Base-by-base conservation (phyloP, 2,797 vertebrate genomes). In the Pteronotus mesoamericanus region DNA sequence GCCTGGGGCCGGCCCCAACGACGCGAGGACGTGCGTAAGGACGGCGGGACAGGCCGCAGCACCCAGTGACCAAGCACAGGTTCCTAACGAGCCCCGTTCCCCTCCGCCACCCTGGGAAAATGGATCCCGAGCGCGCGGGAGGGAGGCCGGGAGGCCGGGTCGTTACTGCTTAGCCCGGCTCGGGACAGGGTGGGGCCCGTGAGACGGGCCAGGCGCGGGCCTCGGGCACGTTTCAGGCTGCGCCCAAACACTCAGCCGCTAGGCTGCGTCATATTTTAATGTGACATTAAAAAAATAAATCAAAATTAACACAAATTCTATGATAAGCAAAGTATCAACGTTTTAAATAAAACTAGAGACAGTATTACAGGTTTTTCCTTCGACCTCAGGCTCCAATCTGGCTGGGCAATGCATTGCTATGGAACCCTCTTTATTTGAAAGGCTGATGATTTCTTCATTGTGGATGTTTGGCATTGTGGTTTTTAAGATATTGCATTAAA, bases 11-110 rank as follows among this genome's bases (percentile, higher is more conserved):
- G 7, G 44, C 42, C 5, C 2, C 9, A 29, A 18, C 37, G 42
- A 6, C 5, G 2, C 2, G 0, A 15, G n/a, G 26, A 46, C 39
- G 6, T 1, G 9, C n/a, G 1, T 5, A 2, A 21, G 44, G 8
- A 1, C 3, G 0, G 32, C 64, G 29, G 53, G 44, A 44, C 34
- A 15, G 77, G 34, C 37, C 10, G 10, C 21, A 2, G 34, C 3
- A 19, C 42, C 39, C 9, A 10, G 34, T 6, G 22, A 19, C 44
- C 34, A 3, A 15, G 42, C 26, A 24, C 37, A 32, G 68, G 22
- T n/a, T 5, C 18, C 21, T 9, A 18, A 59, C 48, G 61, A 64
- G 66, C 21, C 6, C 1, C n/a, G 14, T 34, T 46, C 69, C 24
- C 34, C 24, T 29, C 48, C 15, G 21, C 18, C 34, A 18, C 46